A percentile compares a stretch with the other conserved stretches of the same genome.
Evolutionary conservation across 2,113 vertebrate genomes (phyloP).

Genomic region (Toxostoma redivivum): DNA sequence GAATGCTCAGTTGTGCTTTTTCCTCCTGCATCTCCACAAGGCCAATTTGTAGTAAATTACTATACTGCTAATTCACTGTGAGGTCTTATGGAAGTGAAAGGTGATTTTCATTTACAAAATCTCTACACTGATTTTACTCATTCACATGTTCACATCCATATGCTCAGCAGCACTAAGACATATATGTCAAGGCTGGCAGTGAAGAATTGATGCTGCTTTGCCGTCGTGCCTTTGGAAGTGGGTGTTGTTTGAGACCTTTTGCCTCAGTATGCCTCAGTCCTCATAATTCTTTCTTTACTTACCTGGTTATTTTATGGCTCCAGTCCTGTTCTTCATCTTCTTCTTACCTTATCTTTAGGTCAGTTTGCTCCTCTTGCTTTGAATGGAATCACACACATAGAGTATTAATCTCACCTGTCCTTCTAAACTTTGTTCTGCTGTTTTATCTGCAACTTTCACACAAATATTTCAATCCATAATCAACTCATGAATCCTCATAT

Average conservation of each 20-base stretch:
- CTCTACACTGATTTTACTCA: background rate
- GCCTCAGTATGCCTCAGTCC: background rate
- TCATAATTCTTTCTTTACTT: background rate
- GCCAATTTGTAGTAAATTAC: background rate
- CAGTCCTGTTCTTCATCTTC: background rate
- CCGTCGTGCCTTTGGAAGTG: fast-evolving
- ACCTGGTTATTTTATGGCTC: background rate
- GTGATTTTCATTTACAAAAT: background rate
- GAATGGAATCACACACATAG: background rate
- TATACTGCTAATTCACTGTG: background rate
- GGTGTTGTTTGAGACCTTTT: background rate
- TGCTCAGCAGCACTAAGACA: background rate
- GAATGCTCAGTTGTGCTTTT: background rate
- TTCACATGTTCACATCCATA: background rate
- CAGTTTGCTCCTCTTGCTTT: background rate
- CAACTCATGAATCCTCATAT: background rate
- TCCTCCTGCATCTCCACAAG: background rate
- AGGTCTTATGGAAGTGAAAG: background rate
- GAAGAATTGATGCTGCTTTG: background rate
- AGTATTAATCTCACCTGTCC: background rate
- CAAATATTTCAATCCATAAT: background rate
- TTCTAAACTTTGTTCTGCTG: background rate
- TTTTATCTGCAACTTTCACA: background rate
- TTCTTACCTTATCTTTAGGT: background rate
- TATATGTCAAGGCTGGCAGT: background rate